Conservation (phyloP, 2,797 vertebrate genomes). For the Thaleichthys pacificus region DNA sequence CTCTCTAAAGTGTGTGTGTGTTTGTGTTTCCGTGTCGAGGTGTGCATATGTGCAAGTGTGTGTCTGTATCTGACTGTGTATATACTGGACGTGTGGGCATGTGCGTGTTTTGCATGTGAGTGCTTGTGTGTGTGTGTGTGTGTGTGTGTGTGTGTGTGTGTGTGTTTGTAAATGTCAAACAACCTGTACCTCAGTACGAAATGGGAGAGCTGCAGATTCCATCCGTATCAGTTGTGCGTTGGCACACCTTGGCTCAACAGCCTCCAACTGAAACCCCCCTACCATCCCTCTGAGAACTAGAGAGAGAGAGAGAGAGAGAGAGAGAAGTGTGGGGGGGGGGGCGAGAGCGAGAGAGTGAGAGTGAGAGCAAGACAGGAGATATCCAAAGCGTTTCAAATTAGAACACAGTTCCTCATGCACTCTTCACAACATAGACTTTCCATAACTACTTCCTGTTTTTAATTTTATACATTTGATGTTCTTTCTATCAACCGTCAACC, state of each 20-base stretch:
- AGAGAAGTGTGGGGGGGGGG: slow-evolving; percentile 1
- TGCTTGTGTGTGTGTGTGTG: slow-evolving; percentile 47
- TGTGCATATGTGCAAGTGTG: slow-evolving; percentile 11
- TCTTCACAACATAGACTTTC: background rate
- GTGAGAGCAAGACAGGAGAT: slow-evolving; percentile 15
- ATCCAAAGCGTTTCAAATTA: slow-evolving; percentile 25
- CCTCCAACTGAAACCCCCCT: slow-evolving; percentile 64
- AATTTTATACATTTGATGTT: slow-evolving; percentile 51
- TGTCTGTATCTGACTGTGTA: slow-evolving; percentile 54
- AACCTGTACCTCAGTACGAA: slow-evolving; percentile 43
- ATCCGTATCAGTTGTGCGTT: slow-evolving; percentile 77
- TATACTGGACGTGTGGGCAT: background rate
- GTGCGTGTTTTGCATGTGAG: slow-evolving; percentile 24
- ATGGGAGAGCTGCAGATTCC: slow-evolving; percentile 75
- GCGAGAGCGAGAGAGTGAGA: slow-evolving; percentile 39
- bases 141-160: slow-evolving; percentile 31
- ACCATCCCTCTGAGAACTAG: slow-evolving; percentile 65
- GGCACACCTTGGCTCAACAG: slow-evolving; percentile 81
- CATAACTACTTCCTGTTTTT: slow-evolving; percentile 41
- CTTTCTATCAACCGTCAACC: slow-evolving; percentile 67
- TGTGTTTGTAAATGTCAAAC: slow-evolving; percentile 50
- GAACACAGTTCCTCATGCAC: slow-evolving; percentile 29
- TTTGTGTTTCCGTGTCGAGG: background rate
- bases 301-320: slow-evolving; percentile 27
- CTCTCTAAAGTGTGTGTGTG: slow-evolving; percentile 21